A percentile compares a stretch with the other conserved stretches of the same genome.
Evolutionary conservation across 2,888 invertebrate species (phyloP).

Genomic region (Chrysolina americana): DNA sequence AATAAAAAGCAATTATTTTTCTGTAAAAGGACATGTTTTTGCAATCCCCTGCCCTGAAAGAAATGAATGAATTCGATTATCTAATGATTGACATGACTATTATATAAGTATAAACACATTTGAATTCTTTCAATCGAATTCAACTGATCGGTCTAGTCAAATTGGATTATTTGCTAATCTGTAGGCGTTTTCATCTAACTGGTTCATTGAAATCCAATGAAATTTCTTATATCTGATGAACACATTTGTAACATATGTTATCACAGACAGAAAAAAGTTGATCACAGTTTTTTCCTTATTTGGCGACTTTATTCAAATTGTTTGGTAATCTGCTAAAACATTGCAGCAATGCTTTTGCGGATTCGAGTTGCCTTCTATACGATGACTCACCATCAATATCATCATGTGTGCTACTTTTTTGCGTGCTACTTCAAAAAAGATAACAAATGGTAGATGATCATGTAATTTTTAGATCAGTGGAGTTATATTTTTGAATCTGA

Average conservation of each 20-base stretch:
- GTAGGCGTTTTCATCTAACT: not conserved
- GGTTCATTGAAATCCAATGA: conserved; percentile 7
- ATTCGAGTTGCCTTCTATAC: conserved; percentile 1
- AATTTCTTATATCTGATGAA: not conserved
- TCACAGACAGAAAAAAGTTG: not conserved
- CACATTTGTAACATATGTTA: not conserved
- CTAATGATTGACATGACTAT: conserved; percentile 12
- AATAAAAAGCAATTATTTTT: conserved; percentile 16
- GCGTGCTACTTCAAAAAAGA: not conserved
- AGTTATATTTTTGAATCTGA: too few species aligned
- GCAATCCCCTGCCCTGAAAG: conserved; percentile 4
- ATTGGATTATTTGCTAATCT: conserved; percentile 21
- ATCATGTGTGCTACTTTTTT: conserved; percentile 9
- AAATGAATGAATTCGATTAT: conserved; percentile 7
- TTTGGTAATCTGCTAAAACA: not conserved
- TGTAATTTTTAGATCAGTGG: too few species aligned
- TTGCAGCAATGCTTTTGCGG: not conserved
- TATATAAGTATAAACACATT: conserved; percentile 10
- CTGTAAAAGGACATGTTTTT: conserved; percentile 7
- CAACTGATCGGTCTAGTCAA: not conserved
- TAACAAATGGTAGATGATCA: too few species aligned
- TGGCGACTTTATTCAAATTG: conserved; percentile 11
- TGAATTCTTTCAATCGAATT: not conserved
- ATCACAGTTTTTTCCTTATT: conserved; percentile 1
- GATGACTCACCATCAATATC: not conserved